phyloP scores from a whole-genome alignment of 1,140 invertebrate genomes.

The Eciton burchellii region DNA sequence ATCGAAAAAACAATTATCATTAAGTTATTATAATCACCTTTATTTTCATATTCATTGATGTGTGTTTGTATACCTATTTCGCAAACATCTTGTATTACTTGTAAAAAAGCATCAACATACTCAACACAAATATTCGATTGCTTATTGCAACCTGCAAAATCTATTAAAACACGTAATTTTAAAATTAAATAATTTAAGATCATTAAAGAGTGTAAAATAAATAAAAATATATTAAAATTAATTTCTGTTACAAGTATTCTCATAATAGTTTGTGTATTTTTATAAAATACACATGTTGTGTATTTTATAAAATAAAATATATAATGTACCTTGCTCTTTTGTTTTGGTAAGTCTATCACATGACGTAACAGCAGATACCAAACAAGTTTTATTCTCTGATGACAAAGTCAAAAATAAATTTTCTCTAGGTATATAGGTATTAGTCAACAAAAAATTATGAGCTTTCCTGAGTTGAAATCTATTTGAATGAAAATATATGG shows the following conservation, averaged over 20 bases:
- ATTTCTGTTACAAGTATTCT: too few relatives aligned
- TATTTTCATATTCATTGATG: slow-evolving; percentile 27
- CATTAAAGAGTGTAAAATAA: too few relatives aligned
- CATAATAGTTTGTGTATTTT: too few relatives aligned
- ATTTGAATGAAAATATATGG: slow-evolving; percentile 39
- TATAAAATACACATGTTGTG: too few relatives aligned
- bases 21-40: neutral
- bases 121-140: slow-evolving; percentile 7
- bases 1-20: slow-evolving; percentile 44
- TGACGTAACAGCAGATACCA: slow-evolving; percentile 23
- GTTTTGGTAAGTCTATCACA: slow-evolving; percentile 21
- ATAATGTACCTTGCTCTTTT: slow-evolving; percentile 26
- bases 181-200: too few relatives aligned
- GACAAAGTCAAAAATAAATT: neutral
- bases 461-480: slow-evolving; percentile 11
- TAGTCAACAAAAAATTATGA: neutral
- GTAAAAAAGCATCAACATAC: slow-evolving; percentile 25
- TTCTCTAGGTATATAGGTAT: neutral
- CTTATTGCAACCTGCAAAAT: slow-evolving; percentile 19
- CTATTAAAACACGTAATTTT: neutral
- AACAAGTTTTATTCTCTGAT: slow-evolving; percentile 29
- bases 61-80: slow-evolving; percentile 46
- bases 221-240: too few relatives aligned
- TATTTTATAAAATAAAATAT: too few relatives aligned
- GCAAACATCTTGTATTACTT: neutral